Conservation (phyloP, 2,113 vertebrate genomes). For the Puma concolor region DNA sequence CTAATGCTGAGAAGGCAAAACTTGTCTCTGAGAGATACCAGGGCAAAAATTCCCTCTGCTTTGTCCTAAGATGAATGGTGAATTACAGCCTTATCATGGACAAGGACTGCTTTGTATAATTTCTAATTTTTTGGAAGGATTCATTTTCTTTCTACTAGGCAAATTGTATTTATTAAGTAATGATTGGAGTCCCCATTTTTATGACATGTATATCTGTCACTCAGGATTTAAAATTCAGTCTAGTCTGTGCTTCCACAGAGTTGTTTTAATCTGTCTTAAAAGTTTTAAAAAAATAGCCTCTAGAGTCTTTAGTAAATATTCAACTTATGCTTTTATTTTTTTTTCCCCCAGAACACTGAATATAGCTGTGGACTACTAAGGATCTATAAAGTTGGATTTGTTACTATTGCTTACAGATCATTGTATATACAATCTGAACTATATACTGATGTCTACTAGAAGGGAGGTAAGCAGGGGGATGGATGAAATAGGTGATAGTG, state of each 20-base stretch:
- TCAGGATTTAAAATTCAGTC: neutral
- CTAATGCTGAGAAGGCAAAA: neutral
- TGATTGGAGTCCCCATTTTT: neutral
- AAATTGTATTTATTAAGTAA: neutral
- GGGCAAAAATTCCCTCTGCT: neutral
- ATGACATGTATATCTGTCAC: neutral
- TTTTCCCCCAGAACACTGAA: neutral
- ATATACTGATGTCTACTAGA: neutral
- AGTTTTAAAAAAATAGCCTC: neutral
- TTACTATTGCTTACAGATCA: neutral
- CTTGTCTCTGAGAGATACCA: neutral
- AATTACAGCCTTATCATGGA: neutral
- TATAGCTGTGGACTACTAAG: neutral
- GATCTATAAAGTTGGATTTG: neutral
- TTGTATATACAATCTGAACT: neutral
- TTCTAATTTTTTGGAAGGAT: neutral
- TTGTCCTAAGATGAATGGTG: neutral
- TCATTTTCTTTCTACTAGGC: neutral
- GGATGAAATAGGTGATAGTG: neutral
- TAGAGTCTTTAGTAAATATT: conserved; percentile 9
- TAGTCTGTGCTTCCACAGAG: neutral
- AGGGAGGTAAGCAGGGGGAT: neutral
- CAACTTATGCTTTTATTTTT: neutral
- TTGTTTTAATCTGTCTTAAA: neutral
- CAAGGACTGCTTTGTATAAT: neutral